Conservation (phyloP, 2,113 vertebrate genomes). For the Seriola rivoliana region DNA sequence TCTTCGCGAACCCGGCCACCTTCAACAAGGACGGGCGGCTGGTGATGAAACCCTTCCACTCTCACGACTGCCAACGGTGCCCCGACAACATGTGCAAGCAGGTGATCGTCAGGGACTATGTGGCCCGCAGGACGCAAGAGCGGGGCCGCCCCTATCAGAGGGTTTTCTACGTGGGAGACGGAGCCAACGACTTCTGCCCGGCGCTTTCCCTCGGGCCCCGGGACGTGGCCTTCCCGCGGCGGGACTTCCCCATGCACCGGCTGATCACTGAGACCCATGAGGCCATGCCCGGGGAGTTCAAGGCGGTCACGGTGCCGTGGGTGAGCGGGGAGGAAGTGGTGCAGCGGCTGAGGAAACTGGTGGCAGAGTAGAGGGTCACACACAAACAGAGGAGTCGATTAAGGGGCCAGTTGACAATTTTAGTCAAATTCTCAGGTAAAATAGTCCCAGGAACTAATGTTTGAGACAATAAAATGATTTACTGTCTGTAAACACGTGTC, state of each 20-base stretch:
- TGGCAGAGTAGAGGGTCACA: constrained; percentile 74
- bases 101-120: constrained; percentile 89
- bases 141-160: constrained; percentile 88
- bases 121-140: constrained; percentile 87
- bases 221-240: constrained; percentile 91
- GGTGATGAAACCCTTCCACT: constrained; percentile 91
- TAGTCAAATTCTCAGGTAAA: constrained; percentile 60
- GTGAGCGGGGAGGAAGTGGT: constrained; percentile 88
- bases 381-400: background rate
- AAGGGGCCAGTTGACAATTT: constrained; percentile 20
- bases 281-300: constrained; percentile 87
- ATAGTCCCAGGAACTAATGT: constrained; percentile 7
- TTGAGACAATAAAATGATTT: constrained; percentile 28
- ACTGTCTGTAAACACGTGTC: background rate
- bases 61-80: constrained; percentile 91
- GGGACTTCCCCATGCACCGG: constrained; percentile 94
- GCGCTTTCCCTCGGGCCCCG: constrained; percentile 81
- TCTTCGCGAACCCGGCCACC: constrained; percentile 93
- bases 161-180: constrained; percentile 94
- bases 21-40: constrained; percentile 90
- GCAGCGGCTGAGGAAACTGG: constrained; percentile 87
- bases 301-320: constrained; percentile 92
- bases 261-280: constrained; percentile 89
- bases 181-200: constrained; percentile 98
- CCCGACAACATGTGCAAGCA: constrained; percentile 97